A percentile compares a stretch with the other conserved stretches of the same genome.
Conservation (phyloP, 1,140 invertebrate species). For the Brachionus calyciflorus region DNA sequence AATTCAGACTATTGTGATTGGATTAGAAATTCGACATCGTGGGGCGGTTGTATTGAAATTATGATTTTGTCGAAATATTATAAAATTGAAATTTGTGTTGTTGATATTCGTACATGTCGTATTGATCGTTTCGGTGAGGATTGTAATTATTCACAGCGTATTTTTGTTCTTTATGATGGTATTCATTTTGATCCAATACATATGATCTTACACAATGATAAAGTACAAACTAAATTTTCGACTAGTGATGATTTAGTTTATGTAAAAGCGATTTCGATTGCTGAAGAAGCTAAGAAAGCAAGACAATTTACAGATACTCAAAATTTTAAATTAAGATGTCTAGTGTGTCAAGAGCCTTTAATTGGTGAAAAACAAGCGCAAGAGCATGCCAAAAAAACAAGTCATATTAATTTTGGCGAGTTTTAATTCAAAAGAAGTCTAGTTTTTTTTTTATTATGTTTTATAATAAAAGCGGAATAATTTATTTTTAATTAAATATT, state of each 20-base stretch:
- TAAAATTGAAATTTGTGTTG: constrained; percentile 85
- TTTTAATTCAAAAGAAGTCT: too few species aligned
- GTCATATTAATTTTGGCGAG: constrained; percentile 83
- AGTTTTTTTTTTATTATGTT: too few species aligned
- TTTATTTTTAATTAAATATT: too few species aligned
- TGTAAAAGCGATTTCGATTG: constrained; percentile 75
- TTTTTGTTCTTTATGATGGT: constrained; percentile 88
- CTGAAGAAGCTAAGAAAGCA: constrained; percentile 78
- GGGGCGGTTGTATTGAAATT: constrained; percentile 92
- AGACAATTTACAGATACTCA: constrained; percentile 83
- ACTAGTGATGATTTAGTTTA: constrained; percentile 70
- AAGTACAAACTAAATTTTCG: constrained; percentile 71
- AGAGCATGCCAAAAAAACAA: constrained; percentile 76
- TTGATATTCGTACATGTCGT: constrained; percentile 81
- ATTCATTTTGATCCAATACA: constrained; percentile 82
- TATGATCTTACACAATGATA: constrained; percentile 42
- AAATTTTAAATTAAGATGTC: constrained; percentile 78
- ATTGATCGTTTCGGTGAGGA: constrained; percentile 92
- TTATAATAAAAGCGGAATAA: too few species aligned
- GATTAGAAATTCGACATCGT: constrained; percentile 64
- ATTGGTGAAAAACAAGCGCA: constrained; percentile 76
- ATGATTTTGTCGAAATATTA: constrained; percentile 82
- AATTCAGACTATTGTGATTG: constrained; percentile 77
- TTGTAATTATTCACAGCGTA: constrained; percentile 75
- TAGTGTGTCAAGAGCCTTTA: constrained; percentile 71